A percentile compares a stretch with the other conserved stretches of the same genome.
Conservation (phyloP, 1,140 invertebrate species). For the Pogonus chalceus region DNA sequence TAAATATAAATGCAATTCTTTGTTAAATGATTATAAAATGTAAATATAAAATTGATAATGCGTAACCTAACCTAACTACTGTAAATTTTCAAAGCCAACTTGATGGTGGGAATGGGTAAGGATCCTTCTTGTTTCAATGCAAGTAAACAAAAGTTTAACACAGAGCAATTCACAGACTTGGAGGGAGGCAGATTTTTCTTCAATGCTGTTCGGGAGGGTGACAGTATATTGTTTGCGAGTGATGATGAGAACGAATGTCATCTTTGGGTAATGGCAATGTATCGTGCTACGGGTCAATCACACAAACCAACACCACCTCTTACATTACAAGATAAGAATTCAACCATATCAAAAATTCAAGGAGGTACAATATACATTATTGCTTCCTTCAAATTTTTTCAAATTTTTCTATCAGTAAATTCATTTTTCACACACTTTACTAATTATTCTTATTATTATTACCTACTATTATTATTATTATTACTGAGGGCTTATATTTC, state of each 20-base stretch:
- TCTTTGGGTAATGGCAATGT: slow-evolving; percentile 98
- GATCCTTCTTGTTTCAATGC: slow-evolving; percentile 17
- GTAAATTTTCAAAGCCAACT: slow-evolving; percentile 54
- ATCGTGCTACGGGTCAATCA: slow-evolving; percentile 95
- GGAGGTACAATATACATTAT: slow-evolving; percentile 47
- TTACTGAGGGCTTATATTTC: too few species aligned
- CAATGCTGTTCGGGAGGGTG: slow-evolving; percentile 96
- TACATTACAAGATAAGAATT: slow-evolving; percentile 73
- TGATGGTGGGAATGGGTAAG: slow-evolving; percentile 79
- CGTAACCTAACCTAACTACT: slow-evolving; percentile 1
- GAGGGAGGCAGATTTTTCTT: slow-evolving; percentile 91
- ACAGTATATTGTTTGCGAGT: slow-evolving; percentile 92
- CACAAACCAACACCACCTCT: slow-evolving; percentile 95
- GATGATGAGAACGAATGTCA: slow-evolving; percentile 98
- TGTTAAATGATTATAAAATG: too few species aligned
- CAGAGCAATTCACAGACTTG: slow-evolving; percentile 44
- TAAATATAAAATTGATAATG: too few species aligned
- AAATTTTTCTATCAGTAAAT: too few species aligned
- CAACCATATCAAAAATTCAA: slow-evolving; percentile 80
- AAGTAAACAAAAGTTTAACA: background rate
- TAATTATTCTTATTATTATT: too few species aligned
- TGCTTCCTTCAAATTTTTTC: background rate
- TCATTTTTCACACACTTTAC: too few species aligned
- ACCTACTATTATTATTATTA: too few species aligned
- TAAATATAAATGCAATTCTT: too few species aligned